Base-by-base conservation (phyloP, 2,113 vertebrate species). In the Dicerorhinus sumatrensis region DNA sequence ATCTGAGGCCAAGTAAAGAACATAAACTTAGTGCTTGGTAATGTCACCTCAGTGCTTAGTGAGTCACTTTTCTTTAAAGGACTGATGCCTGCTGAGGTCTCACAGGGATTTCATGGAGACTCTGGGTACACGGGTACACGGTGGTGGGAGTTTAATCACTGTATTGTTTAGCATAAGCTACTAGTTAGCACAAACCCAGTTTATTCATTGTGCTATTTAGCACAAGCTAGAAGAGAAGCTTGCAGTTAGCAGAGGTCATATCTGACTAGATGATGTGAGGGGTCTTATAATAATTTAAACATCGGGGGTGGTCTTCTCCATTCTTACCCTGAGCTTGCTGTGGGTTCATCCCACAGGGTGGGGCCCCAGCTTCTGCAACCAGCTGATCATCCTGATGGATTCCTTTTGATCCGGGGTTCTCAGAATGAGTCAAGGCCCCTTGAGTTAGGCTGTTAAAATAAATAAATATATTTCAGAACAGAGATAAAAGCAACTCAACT, bases 321-420 rank as follows among this genome's bases (percentile, higher is more conserved):
- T 29, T 69, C 96, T 98, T 89, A 99, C 98, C 98, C 94, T 98
- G 98, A 98, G 97, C 82, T 77, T 96, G 62, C 0, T 98, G 98
- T 76, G 98, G 97, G 83, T 91, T 97, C 95, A 97, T 73, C 27
- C 72, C 97, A 62, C 90, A 82, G 85, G 58, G 92, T 0, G 94
- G 94, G 90, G 88, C 81, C 56, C 10, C 80, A 58, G 94, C 97
- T 87, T 91, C 83, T 60, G 80, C 3, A 0, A 46, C 91, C 73
- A 94, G 6, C 18, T 84, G 97, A 13, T 65, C 86, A 42, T 98
- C 98, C 54, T 96, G 97, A 29, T 97, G 97, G 91, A 92, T 89
- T 97, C 95, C 97, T 97, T 97, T 97, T 62, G 97, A 91, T 62
- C 91, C 11, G 21, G 77, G 73, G 0, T 16, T 89, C 92, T 97